Evolutionary conservation across 2,113 vertebrate species (phyloP).

Genomic region (Takifugu bimaculatus): DNA sequence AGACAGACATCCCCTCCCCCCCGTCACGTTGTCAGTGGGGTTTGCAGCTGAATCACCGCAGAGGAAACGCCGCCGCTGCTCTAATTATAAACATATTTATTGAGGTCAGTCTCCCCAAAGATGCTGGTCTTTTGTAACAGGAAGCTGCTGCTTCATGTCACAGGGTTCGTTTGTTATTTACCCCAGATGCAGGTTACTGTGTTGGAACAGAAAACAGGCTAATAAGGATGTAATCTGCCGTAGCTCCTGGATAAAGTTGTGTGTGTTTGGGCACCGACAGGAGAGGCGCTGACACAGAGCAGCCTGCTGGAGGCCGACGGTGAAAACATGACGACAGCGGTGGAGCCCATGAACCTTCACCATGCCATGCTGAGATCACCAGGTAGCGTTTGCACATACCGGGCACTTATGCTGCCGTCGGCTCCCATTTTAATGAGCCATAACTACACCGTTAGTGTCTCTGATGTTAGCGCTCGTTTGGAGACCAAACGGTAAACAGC

Average conservation of each 20-base stretch:
- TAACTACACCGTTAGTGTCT: too few relatives aligned
- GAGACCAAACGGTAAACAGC: background rate
- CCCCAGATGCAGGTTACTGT: constrained; percentile 28
- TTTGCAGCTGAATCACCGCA: constrained; percentile 43
- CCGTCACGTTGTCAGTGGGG: constrained; percentile 32
- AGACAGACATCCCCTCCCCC: constrained; percentile 27
- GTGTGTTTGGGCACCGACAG: constrained; percentile 45
- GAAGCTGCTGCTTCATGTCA: constrained; percentile 30
- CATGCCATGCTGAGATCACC: constrained; percentile 89
- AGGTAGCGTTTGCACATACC: constrained; percentile 70
- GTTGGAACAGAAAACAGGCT: constrained; percentile 17
- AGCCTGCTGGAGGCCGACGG: constrained; percentile 89
- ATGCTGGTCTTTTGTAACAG: constrained; percentile 48
- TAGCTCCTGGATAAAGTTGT: background rate
- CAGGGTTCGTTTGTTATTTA: constrained; percentile 30
- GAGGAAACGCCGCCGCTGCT: constrained; percentile 38
- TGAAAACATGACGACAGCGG: constrained; percentile 80
- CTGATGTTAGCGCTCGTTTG: too few relatives aligned
- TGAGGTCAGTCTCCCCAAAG: constrained; percentile 53
- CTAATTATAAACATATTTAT: constrained; percentile 63
- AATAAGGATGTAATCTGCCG: background rate
- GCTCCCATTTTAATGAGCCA: background rate
- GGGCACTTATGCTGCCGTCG: background rate
- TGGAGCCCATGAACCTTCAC: constrained; percentile 87
- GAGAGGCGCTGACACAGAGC: constrained; percentile 89